Conservation (phyloP, 2,113 vertebrate genomes). For the Rhodinocichla rosea region DNA sequence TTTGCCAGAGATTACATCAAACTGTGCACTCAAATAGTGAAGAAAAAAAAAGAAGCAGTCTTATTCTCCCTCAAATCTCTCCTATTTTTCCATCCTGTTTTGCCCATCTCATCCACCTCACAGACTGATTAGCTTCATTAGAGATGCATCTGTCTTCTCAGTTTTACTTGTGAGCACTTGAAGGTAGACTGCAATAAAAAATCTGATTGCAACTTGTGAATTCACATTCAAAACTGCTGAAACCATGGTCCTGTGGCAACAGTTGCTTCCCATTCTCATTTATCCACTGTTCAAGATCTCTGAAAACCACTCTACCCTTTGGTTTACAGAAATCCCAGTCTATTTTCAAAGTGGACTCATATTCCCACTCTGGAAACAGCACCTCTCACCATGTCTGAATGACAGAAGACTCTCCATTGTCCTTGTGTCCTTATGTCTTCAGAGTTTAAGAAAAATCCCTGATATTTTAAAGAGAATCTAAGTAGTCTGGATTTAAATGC, state of each 20-base stretch:
- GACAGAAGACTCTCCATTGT: background rate
- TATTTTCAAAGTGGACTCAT: background rate
- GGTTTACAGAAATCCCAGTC: slow-evolving; percentile 8
- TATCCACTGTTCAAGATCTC: background rate
- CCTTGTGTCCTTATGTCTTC: background rate
- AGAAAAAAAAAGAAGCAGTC: background rate
- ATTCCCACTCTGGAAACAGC: background rate
- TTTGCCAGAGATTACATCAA: background rate
- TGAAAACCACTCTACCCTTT: background rate
- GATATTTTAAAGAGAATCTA: background rate
- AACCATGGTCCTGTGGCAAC: background rate
- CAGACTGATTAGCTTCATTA: background rate
- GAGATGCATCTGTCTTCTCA: background rate
- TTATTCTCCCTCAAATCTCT: background rate
- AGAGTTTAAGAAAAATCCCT: background rate
- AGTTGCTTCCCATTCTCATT: background rate
- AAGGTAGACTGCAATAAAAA: background rate
- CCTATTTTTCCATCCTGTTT: background rate
- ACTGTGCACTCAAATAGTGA: background rate
- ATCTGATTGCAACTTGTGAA: background rate
- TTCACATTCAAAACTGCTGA: background rate
- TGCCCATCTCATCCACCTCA: background rate
- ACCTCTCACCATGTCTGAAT: background rate
- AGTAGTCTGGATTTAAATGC: background rate
- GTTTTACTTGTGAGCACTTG: background rate